These are phyloP conservation scores for Protophormia terraenovae DNA, from an alignment of 2,888 invertebrate genomes.

Conservation along the genomic window DNA sequence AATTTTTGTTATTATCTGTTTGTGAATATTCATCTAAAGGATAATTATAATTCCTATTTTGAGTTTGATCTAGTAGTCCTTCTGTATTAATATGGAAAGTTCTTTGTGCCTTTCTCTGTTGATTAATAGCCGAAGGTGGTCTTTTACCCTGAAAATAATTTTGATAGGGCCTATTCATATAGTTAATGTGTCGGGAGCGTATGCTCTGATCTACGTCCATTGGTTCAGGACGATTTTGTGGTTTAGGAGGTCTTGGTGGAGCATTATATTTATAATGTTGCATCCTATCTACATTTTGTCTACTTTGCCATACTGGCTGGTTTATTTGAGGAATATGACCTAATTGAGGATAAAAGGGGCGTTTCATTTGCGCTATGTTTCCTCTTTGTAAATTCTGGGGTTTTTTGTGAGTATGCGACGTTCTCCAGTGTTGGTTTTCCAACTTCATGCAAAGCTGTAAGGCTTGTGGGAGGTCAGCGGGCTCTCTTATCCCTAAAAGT, in stretches of 20 bases:
- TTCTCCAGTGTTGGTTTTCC: background rate
- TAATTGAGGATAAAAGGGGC: background rate
- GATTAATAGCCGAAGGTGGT: background rate
- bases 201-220: constrained; percentile 25
- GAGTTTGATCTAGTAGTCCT: too few relatives aligned
- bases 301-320: background rate
- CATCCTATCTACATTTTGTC: background rate
- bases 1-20: background rate
- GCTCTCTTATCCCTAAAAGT: background rate
- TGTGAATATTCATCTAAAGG: background rate
- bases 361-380: background rate
- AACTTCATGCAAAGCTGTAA: constrained; percentile 20
- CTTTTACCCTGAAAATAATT: background rate
- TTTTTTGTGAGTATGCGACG: background rate
- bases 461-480: background rate
- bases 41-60: background rate
- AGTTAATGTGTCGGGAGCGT: background rate
- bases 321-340: background rate
- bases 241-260: too few relatives aligned
- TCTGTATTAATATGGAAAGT: too few relatives aligned
- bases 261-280: background rate
- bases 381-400: background rate
- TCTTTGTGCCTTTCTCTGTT: background rate
- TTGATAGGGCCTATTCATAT: background rate
- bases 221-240: constrained; percentile 26